Evolutionary conservation across 2,113 vertebrate species (phyloP), one percentile per base, ranked within the genome.

Genomic region (Mastomys coucha): DNA sequence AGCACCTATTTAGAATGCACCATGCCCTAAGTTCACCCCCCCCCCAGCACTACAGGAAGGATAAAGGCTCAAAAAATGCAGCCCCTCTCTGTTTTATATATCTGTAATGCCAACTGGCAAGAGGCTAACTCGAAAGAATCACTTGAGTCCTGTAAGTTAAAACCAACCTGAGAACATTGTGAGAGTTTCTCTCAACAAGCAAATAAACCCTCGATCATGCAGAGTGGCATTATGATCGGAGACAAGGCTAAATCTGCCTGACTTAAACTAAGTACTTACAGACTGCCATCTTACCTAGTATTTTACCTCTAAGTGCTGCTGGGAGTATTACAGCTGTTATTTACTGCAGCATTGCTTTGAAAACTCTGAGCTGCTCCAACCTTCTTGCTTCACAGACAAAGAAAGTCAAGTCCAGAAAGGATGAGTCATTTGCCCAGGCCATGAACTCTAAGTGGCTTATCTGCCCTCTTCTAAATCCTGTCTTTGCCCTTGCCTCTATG

Each of bases 351-450:
- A 20, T 16, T 89, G 28, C 13, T 16, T 87, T 96, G 42, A 91
- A 91, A 93, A 91, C 89, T 45, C 51, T 75, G 26, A 78, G 13
- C 42, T 69, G 56, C 17, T 92, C n/a, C 80, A 75, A 80, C 31
- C 49, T 42, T 95, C 45, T 85, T 31, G 49, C 73, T 91, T 95
- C 81, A 91, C 7, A 96, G 58, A 13, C 82, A 95, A 89, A 20
- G 6, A 92, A 53, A 76, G 0, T 70, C 91, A 96, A 86, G 42
- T 28, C 42, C 22, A 39, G 12, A 42, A 42, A 96, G 58, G 33
- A 24, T 73, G 53, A 96, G n/a, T 39, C 6, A 78, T 88, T 77
- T 92, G n/a, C 77, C 26, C 28, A 31, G 85, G 31, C 84, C 56
- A 81, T 42, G 76, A 3, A 77, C 67, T 88, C 56, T 63, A 77